A percentile compares a stretch with the other conserved stretches of the same genome.
Evolutionary conservation across 2,888 invertebrate species (phyloP).

Genomic region (Trichogramma evanescens): DNA sequence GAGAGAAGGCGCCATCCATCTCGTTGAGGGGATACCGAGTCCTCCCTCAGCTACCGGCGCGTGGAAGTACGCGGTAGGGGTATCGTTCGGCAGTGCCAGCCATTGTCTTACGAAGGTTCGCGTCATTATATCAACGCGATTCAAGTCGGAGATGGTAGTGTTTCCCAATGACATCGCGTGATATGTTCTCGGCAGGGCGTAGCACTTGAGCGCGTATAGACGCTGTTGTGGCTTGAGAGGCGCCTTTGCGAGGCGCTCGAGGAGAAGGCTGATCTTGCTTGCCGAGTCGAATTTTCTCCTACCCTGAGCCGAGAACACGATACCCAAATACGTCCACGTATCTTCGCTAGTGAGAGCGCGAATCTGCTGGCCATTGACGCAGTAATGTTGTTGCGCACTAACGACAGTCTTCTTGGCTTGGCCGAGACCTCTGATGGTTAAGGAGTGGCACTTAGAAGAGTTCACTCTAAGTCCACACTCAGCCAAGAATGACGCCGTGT

Average conservation of each 20-base stretch:
- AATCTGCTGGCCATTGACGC: background rate
- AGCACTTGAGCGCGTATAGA: conserved; percentile 35
- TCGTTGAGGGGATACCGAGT: conserved; percentile 25
- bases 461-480: background rate
- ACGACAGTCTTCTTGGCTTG: background rate
- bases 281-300: background rate
- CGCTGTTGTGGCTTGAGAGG: conserved; percentile 30
- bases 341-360: background rate
- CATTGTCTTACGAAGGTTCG: conserved; percentile 21
- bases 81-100: conserved; percentile 35
- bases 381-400: background rate
- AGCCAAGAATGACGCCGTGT: background rate
- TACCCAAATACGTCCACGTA: background rate
- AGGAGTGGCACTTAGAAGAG: background rate
- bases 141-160: background rate
- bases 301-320: background rate
- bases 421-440: background rate
- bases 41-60: conserved; percentile 29
- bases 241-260: background rate
- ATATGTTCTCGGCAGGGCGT: conserved; percentile 36
- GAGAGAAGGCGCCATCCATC: no score
- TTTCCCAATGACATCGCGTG: background rate
- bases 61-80: conserved; percentile 34
- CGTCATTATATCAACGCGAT: background rate
- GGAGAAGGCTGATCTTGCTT: background rate